Percentiles rank a stretch among this genome's conserved stretches.
These are phyloP conservation scores for Mus minutoides DNA, from an alignment of 2,797 vertebrate species.

Conservation along the genomic window DNA sequence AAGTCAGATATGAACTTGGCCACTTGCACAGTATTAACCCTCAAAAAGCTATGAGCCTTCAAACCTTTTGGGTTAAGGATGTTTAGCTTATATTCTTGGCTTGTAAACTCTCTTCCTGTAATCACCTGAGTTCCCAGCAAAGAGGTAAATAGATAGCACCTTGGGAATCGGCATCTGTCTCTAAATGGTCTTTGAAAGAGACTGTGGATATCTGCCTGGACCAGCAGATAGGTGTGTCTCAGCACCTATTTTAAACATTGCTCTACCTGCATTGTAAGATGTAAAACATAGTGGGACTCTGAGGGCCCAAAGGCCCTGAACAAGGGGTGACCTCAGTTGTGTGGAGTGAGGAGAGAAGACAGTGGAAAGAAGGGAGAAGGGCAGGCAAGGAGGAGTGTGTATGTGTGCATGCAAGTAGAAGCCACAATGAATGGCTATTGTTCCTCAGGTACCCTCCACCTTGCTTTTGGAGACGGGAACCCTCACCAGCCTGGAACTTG, in stretches of 20 bases:
- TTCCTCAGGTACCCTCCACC: not conserved
- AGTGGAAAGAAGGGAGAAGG: not conserved
- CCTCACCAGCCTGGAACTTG: not conserved
- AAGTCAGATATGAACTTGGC: not conserved
- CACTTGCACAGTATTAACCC: not conserved
- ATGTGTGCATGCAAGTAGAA: not conserved
- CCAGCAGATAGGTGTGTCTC: not conserved
- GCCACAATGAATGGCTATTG: not conserved
- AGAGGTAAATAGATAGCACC: not conserved
- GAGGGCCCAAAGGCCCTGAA: not conserved
- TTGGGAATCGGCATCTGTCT: not conserved
- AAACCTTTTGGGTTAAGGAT: not conserved
- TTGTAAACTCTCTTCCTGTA: not conserved
- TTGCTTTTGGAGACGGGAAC: not conserved
- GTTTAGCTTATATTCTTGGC: not conserved
- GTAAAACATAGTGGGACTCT: not conserved
- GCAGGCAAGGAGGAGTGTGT: no score
- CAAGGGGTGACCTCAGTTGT: not conserved
- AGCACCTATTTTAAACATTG: not conserved
- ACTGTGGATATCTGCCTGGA: not conserved
- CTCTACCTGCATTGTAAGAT: not conserved
- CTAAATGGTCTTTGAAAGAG: not conserved
- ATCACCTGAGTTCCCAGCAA: conserved; percentile 17
- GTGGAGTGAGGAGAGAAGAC: not conserved
- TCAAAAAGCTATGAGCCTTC: not conserved